Evolutionary conservation across 2,797 vertebrate genomes (phyloP), one percentile per base, ranked within the genome.

Genomic region (Amblyopsis hoosieri): DNA sequence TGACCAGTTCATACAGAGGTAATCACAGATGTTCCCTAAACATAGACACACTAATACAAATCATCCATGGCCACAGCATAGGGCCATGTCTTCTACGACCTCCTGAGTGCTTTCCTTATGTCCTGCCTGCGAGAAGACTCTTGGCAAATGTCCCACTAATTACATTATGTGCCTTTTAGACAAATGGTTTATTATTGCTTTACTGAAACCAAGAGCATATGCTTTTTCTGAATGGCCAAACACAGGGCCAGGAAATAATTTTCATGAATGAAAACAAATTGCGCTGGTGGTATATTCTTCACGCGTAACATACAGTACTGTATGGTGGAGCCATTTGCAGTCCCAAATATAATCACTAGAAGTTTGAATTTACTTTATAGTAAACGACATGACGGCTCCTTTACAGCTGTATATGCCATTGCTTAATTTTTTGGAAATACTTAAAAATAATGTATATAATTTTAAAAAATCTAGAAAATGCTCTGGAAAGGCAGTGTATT

Each of bases 71-170:
- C 8, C 10, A 57, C 12, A 4, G 54, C 13, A 13, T 14, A 15
- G 37, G 10, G 9, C 37, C n/a, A 13, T 10, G 13, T 49, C 29
- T 13, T 15, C 4, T 10, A 15, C 12, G 54, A 47, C 45, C 4
- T 19, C 23, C 45, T 10, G 33, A 58, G 67, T 47, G 60, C 14
- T 56, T 45, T 61, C 12, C 33, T 12, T 59, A 72, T 53, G 48
- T 66, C 45, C 56, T 67, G 60, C 57, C 66, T 75, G 72, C 11
- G 15, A 19, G 23, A 82, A 74, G 81, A 76, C 62, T 33, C 59
- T 84, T 89, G 87, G 81, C 81, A 78, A 69, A 64, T 63, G 55
- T 85, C 79, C 84, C 75, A 42, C 61, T 86, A 85, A 91, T 90
- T 72, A 82, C 74, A 87, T 91, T 85, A 86, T 72, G 71, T 69